Evolutionary conservation across 2,797 vertebrate genomes (phyloP).

Genomic region (Eremophila alpestris): DNA sequence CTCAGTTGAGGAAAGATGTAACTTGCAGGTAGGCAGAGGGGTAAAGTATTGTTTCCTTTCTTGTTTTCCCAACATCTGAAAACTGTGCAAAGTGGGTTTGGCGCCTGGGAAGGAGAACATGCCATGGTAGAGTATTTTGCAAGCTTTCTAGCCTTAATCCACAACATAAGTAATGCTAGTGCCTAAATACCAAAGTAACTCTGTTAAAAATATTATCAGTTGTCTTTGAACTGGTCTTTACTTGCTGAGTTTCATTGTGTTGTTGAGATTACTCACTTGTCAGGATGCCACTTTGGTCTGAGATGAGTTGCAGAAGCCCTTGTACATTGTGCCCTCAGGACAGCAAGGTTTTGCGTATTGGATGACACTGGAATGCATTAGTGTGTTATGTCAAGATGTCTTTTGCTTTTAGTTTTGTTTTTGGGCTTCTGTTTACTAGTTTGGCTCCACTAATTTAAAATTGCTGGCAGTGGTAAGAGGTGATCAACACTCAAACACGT

Average conservation of each 20-base stretch:
- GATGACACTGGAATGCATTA: slow-evolving; percentile 64
- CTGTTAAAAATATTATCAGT: background rate
- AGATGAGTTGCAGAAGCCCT: slow-evolving; percentile 55
- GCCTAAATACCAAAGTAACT: slow-evolving; percentile 48
- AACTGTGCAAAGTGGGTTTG: background rate
- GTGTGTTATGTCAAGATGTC: slow-evolving; percentile 31
- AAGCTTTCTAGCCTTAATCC: slow-evolving; percentile 43
- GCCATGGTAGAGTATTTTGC: background rate
- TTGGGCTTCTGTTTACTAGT: slow-evolving; percentile 45
- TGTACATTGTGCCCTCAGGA: slow-evolving; percentile 41
- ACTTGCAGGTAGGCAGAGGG: background rate
- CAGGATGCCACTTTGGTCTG: slow-evolving; percentile 32
- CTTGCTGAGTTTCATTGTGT: slow-evolving; percentile 66
- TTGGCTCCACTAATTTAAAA: slow-evolving; percentile 43
- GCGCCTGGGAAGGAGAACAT: background rate
- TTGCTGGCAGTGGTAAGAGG: background rate
- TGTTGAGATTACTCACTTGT: slow-evolving; percentile 55
- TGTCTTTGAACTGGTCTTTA: slow-evolving; percentile 70
- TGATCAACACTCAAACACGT: background rate
- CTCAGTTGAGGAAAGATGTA: background rate
- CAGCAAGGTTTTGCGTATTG: slow-evolving; percentile 11
- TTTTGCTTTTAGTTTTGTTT: slow-evolving; percentile 9
- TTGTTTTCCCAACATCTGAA: background rate
- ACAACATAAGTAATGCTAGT: background rate
- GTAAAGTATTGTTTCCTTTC: background rate